Evolutionary conservation across 2,888 invertebrate genomes (phyloP).

Genomic region (Beris chalybata): DNA sequence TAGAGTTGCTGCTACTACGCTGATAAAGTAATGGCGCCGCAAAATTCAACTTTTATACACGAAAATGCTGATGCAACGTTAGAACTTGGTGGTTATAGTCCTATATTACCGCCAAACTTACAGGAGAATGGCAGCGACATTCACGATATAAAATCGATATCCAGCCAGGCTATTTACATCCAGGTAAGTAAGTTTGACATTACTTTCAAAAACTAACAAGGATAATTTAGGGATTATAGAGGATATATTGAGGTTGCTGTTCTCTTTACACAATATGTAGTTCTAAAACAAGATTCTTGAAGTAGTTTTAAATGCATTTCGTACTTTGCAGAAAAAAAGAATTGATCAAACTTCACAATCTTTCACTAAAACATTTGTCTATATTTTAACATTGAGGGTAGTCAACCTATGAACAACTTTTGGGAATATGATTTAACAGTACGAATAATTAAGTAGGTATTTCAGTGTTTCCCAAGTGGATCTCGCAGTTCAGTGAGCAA

Average conservation of each 20-base stretch:
- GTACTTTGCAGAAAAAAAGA: too few relatives aligned
- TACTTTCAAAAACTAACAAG: conserved; percentile 1
- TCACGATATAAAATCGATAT: conserved; percentile 37
- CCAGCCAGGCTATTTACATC: conserved; percentile 30
- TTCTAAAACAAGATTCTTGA: background rate
- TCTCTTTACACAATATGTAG: background rate
- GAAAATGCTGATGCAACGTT: conserved; percentile 49
- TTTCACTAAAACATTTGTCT: too few relatives aligned
- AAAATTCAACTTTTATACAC: conserved; percentile 54
- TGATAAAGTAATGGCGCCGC: conserved; percentile 47
- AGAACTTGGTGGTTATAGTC: conserved; percentile 48
- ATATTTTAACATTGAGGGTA: too few relatives aligned
- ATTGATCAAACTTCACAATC: too few relatives aligned
- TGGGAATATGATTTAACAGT: too few relatives aligned
- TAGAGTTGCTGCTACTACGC: conserved; percentile 18
- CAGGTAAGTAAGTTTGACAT: conserved; percentile 31
- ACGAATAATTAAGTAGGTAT: too few relatives aligned
- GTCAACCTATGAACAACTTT: too few relatives aligned
- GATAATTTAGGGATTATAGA: conserved; percentile 1
- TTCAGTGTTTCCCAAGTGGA: too few relatives aligned
- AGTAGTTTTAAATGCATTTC: too few relatives aligned
- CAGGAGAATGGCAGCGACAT: conserved; percentile 35
- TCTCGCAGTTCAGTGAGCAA: too few relatives aligned
- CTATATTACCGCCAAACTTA: conserved; percentile 48
- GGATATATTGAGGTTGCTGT: background rate